Base-by-base conservation (phyloP, 1,140 invertebrate genomes). In the Conopomorpha cramerella region DNA sequence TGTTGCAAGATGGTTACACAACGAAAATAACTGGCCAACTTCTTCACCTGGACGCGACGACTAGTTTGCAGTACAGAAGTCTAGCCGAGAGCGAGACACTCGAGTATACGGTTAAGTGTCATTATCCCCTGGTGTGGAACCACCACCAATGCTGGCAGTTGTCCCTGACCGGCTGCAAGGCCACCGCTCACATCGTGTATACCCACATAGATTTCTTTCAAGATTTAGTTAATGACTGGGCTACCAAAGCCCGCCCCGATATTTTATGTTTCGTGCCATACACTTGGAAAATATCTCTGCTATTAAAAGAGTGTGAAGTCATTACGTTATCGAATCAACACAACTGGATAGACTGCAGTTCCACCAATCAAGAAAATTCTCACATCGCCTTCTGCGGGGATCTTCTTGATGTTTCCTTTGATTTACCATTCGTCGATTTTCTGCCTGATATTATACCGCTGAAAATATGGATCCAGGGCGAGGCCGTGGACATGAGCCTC, bases 261-360 rank as follows among this genome's bases (percentile, higher is more conserved):
- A 84, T 99, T 30, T 79, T 96, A 30, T 87, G 91, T 57, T 99
- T 99, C 81, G 89, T 98, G 15, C 97, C 97, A 8, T 99, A 98
- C 64, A 98, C 95, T 0, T 98, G 94, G 87, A 91, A 93, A 61
- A 90, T 99, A 46, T 91, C 86, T 45, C 78, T 99, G 26, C 80
- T 93, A 0, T 76, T 98, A 3, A 95, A 98, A 70, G 93, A 97
- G 62, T 98, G 99, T 79, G 96, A 99, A 77, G 78, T 99, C 2
- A 84, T 99, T 0, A 94, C 94, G 28, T 68, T 96, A 6, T 89
- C 93, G 41, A 99, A 99, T 79, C 93, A 99, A 62, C 94, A 94
- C 64, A 99, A 99, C 72, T 99, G 96, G 97, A 92, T 99, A 47
- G 96, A 99, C 71, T 98, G 95, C 51, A 95, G 93, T 30, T 94